Conservation (phyloP, 2,888 invertebrate species). For the Eristalis pertinax region DNA sequence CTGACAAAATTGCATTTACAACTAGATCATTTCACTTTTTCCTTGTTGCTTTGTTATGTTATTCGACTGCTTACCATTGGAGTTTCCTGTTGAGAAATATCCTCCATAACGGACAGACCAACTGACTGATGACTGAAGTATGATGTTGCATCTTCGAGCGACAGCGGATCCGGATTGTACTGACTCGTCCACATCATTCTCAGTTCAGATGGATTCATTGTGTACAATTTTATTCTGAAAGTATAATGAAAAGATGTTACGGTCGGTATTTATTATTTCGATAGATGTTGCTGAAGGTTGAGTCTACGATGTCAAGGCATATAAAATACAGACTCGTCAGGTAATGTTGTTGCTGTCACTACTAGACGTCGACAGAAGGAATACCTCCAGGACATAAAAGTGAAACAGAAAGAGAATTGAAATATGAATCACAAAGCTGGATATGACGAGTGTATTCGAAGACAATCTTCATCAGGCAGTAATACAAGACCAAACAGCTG, state of each 20-base stretch:
- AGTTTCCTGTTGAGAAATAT: constrained; percentile 82
- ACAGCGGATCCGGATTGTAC: constrained; percentile 80
- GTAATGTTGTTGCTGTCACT: no score
- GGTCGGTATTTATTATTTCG: no score
- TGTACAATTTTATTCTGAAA: constrained; percentile 19
- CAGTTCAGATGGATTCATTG: constrained; percentile 81
- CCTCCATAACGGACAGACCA: constrained; percentile 83
- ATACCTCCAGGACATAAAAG: no score
- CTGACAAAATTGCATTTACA: constrained; percentile 2
- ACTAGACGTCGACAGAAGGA: no score
- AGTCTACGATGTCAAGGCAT: no score
- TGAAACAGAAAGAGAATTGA: no score
- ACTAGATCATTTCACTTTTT: background rate
- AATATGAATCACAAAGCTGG: no score
- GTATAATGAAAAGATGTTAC: background rate
- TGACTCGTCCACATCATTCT: constrained; percentile 88
- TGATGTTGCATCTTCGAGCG: constrained; percentile 80
- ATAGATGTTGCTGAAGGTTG: background rate
- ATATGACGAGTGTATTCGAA: no score
- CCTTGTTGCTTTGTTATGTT: background rate
- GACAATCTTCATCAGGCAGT: no score
- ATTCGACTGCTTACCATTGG: constrained; percentile 81
- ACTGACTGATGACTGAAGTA: constrained; percentile 82
- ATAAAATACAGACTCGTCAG: no score
- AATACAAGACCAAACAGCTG: no score